Base-by-base conservation (phyloP, 2,888 invertebrate genomes). In the Strigamia transsilvanica region DNA sequence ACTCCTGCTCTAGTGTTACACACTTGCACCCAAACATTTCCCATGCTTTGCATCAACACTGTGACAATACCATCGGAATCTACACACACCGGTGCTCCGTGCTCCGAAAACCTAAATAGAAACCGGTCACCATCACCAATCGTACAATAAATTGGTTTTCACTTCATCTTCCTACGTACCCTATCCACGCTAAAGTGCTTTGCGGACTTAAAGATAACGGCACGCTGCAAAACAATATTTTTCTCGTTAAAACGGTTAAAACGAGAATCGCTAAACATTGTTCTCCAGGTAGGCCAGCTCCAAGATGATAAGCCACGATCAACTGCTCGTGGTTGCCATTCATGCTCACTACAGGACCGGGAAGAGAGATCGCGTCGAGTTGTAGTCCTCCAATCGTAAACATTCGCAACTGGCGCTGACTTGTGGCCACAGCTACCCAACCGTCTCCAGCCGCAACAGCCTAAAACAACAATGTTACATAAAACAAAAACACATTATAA, bases 371-470 rank as follows among this genome's bases (percentile, higher is more conserved):
- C 10, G 93, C 88, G 85, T 94, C 94, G 86, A 93, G 91, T 89
- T 99, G 98, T 0, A 94, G 93, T 78, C 99, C 99, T 88, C 93
- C 92, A 13, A 94, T 90, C 6, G 94, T 94, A 88, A 93, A 97
- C 5, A 98, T 88, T n/a, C 98, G 89, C 80, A 99, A 88, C 85
- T 93, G 91, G 27, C 95, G 90, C 82, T 91, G 90, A 85, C 91
- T 91, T 0, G 96, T 96, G 1, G 93, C 94, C 82, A 93, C 92
- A 0, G 94, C 97, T 38, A 97, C 91, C 86, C 96, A 91, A n/a
- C 90, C 92, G 18, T 90, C 89, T 5, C 93, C 93, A 12, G 88
- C 83, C 51, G 88, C 85, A 2, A 89, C 83, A n/a, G 87, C 87
- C 81, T 94, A 91, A 27, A 21, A 79, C 32, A 23, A 10, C 9